Percentiles rank a stretch among this genome's conserved stretches.
phyloP scores from a whole-genome alignment of 30 jellyfish, hydroid and myxozoan species.

The Sanderia malayensis region DNA sequence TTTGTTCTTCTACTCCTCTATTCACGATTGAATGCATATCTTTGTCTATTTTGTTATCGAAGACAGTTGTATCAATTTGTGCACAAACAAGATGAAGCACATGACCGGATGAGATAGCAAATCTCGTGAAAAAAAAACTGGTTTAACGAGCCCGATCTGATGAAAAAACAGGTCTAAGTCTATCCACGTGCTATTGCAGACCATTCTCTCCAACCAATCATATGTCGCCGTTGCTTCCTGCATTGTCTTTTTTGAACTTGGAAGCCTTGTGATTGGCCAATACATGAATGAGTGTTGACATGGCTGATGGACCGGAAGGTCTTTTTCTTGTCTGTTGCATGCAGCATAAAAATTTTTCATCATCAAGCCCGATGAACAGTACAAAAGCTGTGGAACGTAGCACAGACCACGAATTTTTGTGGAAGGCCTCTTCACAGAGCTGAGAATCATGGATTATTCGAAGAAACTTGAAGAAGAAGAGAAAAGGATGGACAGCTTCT shows the following conservation, averaged over 20 bases:
- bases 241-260: neutral
- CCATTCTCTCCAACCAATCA: slow-evolving; percentile 40
- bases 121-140: neutral
- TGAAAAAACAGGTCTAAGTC: neutral
- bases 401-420: too few relatives aligned
- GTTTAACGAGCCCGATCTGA: neutral
- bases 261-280: slow-evolving; percentile 38
- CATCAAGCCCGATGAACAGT: neutral
- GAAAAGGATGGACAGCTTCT: slow-evolving; percentile 33
- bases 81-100: too few relatives aligned
- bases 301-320: slow-evolving; percentile 12
- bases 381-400: too few relatives aligned
- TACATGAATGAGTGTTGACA: neutral
- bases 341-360: neutral
- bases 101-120: too few relatives aligned
- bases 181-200: slow-evolving; percentile 29
- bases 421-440: too few relatives aligned
- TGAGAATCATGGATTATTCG: too few relatives aligned
- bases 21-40: too few relatives aligned
- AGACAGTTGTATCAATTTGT: too few relatives aligned
- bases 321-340: too few relatives aligned
- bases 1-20: too few relatives aligned
- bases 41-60: too few relatives aligned
- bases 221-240: neutral
- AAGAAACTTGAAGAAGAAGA: too few relatives aligned